These are phyloP conservation scores for Amblyteles armatorius DNA, from an alignment of 2,888 invertebrate genomes.

Conservation along the genomic window DNA sequence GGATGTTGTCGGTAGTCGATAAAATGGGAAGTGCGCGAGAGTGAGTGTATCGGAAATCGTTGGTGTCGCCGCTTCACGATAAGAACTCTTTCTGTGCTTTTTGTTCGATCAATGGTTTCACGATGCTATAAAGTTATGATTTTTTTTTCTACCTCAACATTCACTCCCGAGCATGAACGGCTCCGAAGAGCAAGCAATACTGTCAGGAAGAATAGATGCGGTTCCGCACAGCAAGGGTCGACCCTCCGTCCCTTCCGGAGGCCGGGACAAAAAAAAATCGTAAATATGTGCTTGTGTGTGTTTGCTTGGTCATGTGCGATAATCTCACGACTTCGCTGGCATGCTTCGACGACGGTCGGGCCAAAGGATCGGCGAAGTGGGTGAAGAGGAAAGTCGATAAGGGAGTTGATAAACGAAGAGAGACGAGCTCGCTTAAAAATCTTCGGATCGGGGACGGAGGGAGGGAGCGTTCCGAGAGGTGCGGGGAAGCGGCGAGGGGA, in stretches of 20 bases:
- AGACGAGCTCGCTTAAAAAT: constrained; percentile 69
- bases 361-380: constrained; percentile 23
- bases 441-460: constrained; percentile 49
- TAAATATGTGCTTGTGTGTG: not conserved
- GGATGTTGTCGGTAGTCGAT: constrained; percentile 42
- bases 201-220: constrained; percentile 1
- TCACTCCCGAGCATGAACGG: not conserved
- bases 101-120: not conserved
- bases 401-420: constrained; percentile 70
- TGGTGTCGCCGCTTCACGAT: constrained; percentile 33
- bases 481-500: not conserved
- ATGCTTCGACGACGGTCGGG: constrained; percentile 15
- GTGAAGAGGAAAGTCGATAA: constrained; percentile 58
- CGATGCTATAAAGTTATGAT: constrained; percentile 3
- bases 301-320: not conserved
- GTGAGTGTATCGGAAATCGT: constrained; percentile 15
- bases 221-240: constrained; percentile 13
- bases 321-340: not conserved
- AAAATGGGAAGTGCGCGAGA: constrained; percentile 25
- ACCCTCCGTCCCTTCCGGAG: not conserved
- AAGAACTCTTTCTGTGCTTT: constrained; percentile 12
- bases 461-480: constrained; percentile 2
- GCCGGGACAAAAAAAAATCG: not conserved
- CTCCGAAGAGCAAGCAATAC: constrained; percentile 8
- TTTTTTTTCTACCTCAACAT: constrained; percentile 8